Evolutionary conservation across 2,113 vertebrate species (phyloP).

Genomic region (Leptocoma aspasia): DNA sequence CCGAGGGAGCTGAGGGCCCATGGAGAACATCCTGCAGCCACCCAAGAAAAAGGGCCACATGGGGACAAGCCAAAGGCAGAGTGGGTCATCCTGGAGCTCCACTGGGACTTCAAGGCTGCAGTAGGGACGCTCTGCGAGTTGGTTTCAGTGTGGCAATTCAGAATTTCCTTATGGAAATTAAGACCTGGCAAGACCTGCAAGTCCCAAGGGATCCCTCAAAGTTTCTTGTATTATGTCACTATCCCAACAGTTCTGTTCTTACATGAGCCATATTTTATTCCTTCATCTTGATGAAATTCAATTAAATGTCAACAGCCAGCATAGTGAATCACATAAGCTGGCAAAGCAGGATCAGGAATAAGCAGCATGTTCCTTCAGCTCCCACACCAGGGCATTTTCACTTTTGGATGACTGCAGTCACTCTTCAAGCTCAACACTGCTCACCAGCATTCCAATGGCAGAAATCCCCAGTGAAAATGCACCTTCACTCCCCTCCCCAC

Average conservation of each 20-base stretch:
- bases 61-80: neutral
- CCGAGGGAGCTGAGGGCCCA: fast-evolving
- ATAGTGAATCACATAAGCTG: neutral
- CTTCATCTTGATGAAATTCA: neutral
- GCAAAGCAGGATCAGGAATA: neutral
- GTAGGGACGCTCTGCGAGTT: neutral
- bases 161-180: neutral
- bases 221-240: neutral
- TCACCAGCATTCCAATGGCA: neutral
- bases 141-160: neutral
- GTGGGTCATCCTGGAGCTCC: neutral
- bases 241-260: neutral
- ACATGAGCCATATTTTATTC: neutral
- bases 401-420: fast-evolving
- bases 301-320: neutral
- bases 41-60: fast-evolving
- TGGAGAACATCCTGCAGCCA: fast-evolving
- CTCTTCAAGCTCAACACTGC: neutral
- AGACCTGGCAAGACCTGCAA: neutral
- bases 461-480: fast-evolving
- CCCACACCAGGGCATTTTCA: neutral
- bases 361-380: fast-evolving
- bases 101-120: fast-evolving
- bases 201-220: neutral
- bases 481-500: fast-evolving